Evolutionary conservation across 2,113 vertebrate genomes (phyloP).

Genomic region (Diphyllodes magnificus): DNA sequence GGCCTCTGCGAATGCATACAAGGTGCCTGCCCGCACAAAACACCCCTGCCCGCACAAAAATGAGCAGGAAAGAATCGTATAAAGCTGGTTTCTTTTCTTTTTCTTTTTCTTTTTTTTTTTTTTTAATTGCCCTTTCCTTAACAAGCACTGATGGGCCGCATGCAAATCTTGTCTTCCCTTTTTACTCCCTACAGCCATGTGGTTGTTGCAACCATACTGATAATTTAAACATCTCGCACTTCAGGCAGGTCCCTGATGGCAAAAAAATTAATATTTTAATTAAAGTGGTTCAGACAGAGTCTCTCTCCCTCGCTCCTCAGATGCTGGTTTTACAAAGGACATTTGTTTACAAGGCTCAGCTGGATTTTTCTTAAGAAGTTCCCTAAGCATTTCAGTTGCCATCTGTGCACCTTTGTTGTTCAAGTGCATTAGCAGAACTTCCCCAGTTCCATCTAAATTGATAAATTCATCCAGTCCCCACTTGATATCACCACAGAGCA

Average conservation of each 20-base stretch:
- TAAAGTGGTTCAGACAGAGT: neutral
- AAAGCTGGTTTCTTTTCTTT: neutral
- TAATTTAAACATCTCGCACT: neutral
- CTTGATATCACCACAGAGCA: neutral
- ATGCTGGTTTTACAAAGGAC: neutral
- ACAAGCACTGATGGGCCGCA: neutral
- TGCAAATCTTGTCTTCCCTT: neutral
- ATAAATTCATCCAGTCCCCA: slow-evolving; percentile 14
- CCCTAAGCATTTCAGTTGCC: slow-evolving; percentile 36
- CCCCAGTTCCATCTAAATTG: neutral
- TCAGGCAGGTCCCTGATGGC: neutral
- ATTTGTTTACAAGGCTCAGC: slow-evolving; percentile 35
- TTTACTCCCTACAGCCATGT: neutral
- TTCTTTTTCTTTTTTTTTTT: rapidly evolving
- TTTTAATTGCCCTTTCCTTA: neutral
- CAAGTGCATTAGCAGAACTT: slow-evolving; percentile 32
- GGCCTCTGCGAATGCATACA: neutral
- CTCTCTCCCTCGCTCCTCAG: neutral
- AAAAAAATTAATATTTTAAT: neutral
- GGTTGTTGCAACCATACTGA: neutral
- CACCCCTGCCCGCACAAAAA: neutral
- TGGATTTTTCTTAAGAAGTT: slow-evolving; percentile 49
- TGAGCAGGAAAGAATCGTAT: neutral
- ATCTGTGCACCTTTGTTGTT: slow-evolving; percentile 46
- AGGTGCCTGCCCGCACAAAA: neutral